Percentiles rank a stretch among this genome's conserved stretches.
Evolutionary conservation across 2,113 vertebrate species (phyloP).

Genomic region (Peucedramus taeniatus): DNA sequence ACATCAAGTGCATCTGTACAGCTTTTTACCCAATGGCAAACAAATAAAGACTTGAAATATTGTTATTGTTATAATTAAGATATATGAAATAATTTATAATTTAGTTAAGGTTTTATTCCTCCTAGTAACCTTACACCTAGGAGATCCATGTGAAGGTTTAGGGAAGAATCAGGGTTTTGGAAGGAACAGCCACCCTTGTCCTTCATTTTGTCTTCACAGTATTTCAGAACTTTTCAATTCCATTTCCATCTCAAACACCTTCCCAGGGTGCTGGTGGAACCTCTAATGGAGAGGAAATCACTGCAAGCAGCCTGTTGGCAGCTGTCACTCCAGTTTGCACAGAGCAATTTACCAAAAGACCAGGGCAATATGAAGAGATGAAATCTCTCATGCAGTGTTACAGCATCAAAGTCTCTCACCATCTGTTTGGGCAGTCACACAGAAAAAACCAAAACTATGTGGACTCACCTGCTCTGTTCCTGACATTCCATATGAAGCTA

Average conservation of each 20-base stretch:
- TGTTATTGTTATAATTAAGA: neutral
- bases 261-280: neutral
- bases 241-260: neutral
- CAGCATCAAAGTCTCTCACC: neutral
- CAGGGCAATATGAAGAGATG: neutral
- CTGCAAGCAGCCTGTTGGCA: neutral
- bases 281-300: neutral
- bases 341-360: neutral
- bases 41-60: neutral
- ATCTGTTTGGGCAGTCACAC: neutral
- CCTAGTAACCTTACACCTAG: neutral
- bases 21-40: neutral
- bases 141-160: neutral
- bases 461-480: constrained; percentile 88
- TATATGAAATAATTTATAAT: neutral
- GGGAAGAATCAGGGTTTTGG: neutral
- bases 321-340: neutral
- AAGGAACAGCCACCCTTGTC: neutral
- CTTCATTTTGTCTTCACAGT: neutral
- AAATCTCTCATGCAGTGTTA: neutral
- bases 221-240: neutral
- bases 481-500: constrained; percentile 91
- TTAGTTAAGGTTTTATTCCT: neutral
- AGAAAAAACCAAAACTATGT: neutral
- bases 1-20: neutral